Conservation (phyloP, 2,113 vertebrate genomes). For the Clinocottus analis region DNA sequence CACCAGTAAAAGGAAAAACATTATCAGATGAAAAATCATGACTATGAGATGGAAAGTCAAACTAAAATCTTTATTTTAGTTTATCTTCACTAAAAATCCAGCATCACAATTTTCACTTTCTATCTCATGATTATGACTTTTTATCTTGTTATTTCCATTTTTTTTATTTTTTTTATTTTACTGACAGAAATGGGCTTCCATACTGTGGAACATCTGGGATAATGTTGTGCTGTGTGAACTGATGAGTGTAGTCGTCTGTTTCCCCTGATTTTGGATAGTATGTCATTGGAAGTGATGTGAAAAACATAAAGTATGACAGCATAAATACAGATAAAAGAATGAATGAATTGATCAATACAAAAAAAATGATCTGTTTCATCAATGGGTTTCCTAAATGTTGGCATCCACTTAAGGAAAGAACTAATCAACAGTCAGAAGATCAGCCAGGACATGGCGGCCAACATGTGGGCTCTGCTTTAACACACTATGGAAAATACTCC, state of each 20-base stretch:
- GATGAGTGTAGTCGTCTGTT: not conserved
- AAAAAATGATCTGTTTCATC: constrained; percentile 6
- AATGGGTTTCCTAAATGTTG: not conserved
- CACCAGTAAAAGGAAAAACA: no score
- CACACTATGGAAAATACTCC: constrained; percentile 46
- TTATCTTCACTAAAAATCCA: no score
- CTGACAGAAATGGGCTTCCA: no score
- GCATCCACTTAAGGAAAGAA: not conserved
- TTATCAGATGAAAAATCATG: no score
- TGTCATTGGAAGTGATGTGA: not conserved
- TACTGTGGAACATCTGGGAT: no score
- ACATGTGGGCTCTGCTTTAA: constrained; percentile 35
- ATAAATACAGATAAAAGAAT: not conserved
- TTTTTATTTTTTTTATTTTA: no score
- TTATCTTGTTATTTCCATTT: no score
- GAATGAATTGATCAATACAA: not conserved
- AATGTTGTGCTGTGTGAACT: no score
- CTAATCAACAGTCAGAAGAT: not conserved
- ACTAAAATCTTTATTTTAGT: no score
- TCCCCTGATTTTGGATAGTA: not conserved
- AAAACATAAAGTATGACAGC: not conserved
- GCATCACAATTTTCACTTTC: no score
- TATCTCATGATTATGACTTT: no score
- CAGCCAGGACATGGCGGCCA: constrained; percentile 3
- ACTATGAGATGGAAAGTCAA: no score